Evolutionary conservation across 1,140 invertebrate species (phyloP).

Genomic region (Teleogryllus occipitalis): DNA sequence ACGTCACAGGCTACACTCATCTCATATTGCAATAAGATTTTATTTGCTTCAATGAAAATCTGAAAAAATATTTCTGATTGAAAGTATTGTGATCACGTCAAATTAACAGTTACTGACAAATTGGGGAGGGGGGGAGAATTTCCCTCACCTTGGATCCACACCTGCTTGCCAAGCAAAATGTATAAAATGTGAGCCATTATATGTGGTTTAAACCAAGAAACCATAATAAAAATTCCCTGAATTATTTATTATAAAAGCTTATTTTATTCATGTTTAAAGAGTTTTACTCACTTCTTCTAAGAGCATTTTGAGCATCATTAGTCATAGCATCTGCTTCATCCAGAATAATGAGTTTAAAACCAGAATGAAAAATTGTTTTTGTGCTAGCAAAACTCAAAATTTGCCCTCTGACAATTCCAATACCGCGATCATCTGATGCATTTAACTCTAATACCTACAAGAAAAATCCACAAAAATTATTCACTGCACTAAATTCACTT

Average conservation of each 20-base stretch:
- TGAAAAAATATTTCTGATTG: too few relatives aligned
- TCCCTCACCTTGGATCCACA: too few relatives aligned
- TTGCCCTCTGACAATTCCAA: conserved; percentile 89
- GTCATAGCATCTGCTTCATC: conserved; percentile 99
- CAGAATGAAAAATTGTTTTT: conserved; percentile 88
- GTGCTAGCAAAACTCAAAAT: conserved; percentile 98
- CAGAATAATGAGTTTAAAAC: conserved; percentile 93
- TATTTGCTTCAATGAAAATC: too few relatives aligned
- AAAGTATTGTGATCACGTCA: too few relatives aligned
- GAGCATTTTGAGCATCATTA: conserved; percentile 97
- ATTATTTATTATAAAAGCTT: too few relatives aligned
- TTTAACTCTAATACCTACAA: conserved; percentile 81
- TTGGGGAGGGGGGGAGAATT: too few relatives aligned
- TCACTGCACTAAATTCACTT: too few relatives aligned
- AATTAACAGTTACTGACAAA: too few relatives aligned
- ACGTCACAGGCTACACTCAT: too few relatives aligned
- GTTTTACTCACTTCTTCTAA: conserved; percentile 76
- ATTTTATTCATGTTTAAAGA: background rate
- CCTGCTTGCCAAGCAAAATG: too few relatives aligned
- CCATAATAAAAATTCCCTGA: background rate
- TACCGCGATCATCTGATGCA: conserved; percentile 98
- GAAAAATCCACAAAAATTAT: conserved; percentile 6
- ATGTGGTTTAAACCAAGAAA: background rate
- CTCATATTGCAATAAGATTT: too few relatives aligned
- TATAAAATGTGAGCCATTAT: background rate